phyloP scores from a whole-genome alignment of 1,140 invertebrate genomes.

The Lethrus apterus region DNA sequence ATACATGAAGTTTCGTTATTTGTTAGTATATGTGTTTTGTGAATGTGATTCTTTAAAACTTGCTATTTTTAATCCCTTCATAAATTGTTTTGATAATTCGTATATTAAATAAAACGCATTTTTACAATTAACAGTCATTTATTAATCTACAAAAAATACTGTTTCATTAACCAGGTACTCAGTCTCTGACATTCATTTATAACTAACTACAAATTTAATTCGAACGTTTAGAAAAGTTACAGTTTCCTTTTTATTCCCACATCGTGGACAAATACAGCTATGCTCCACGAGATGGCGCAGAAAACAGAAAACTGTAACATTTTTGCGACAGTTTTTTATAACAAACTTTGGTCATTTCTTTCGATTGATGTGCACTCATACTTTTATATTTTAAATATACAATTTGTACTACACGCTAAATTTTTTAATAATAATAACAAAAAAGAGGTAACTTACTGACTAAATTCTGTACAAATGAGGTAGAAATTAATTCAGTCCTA shows the following conservation, averaged over 20 bases:
- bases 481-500: conserved; percentile 41
- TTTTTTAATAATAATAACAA: neutral
- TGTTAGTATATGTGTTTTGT: neutral
- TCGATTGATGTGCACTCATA: too few relatives aligned
- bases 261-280: neutral
- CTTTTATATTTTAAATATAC: conserved; percentile 5
- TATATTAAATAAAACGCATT: neutral
- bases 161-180: conserved; percentile 11
- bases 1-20: too few relatives aligned
- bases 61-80: neutral
- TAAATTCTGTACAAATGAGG: conserved; percentile 36
- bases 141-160: conserved; percentile 12
- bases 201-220: neutral
- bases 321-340: conserved; percentile 4
- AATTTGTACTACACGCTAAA: conserved; percentile 3
- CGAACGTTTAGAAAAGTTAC: neutral
- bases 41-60: neutral
- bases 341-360: conserved; percentile 4
- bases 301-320: too few relatives aligned
- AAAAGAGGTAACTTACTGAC: conserved; percentile 32
- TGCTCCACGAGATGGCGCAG: too few relatives aligned
- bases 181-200: neutral
- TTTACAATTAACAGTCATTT: neutral
- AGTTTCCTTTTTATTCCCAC: neutral
- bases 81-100: neutral